Base-by-base conservation (phyloP, 2,797 vertebrate genomes). In the Bryconaethiops microstoma region DNA sequence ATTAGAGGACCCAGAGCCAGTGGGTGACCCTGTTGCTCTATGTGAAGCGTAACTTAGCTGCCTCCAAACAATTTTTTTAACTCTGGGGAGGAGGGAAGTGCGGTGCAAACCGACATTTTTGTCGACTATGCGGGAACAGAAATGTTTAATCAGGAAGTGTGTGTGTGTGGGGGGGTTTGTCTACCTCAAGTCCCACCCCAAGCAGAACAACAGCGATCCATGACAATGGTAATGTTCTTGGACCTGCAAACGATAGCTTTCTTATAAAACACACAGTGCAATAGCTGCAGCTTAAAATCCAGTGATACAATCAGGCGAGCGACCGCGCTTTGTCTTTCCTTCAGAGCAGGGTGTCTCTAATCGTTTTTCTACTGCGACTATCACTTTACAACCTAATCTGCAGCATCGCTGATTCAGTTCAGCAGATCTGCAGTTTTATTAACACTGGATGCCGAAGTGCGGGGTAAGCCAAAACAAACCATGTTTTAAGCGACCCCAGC, bases 361-460 rank as follows among this genome's bases (percentile, higher is more conserved):
- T 83, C 73, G 54, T 65, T 73, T 85, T 60, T 59, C 74, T 63
- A 76, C 50, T 17, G 9, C 59, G 1, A 19, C 69, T 76, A 69
- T 63, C 17, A n/a, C 65, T 87, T 87, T 78, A 85, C 83, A 82
- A 64, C 76, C 74, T 73, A 80, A 82, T 84, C 83, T 79, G 79
- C 63, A 9, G 29, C 64, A 69, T 78, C 70, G 77, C 79, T 79
- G 79, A 85, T 83, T 80, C 79, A 67, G 77, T 82, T 85, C 74
- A 71, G 76, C 73, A 82, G 64, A 85, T 83, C 68, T 82, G 76
- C 63, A 45, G 57, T 87, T 87, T 85, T 83, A 83, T 83, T 75
- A 83, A 82, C 78, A 65, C 25, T 42, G 69, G 76, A 79, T 79
- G 78, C 77, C 57, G 63, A 85, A 85, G 65, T 84, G 77, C 62